Base-by-base conservation (phyloP, 92 coral and sea anemone species). In the Epizoanthus ramosus region DNA sequence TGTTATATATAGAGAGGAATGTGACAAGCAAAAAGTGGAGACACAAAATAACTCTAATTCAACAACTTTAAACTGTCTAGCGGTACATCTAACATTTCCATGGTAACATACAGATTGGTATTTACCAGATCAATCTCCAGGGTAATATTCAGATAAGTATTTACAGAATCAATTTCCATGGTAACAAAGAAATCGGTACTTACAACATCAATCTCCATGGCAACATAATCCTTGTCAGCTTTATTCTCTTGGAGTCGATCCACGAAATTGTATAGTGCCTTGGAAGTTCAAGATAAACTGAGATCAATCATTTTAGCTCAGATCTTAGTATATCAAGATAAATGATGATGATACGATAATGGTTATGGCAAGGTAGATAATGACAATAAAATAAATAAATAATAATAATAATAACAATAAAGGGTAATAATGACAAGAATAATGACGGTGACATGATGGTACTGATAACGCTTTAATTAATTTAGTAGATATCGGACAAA, bases 171-270 rank as follows among this genome's bases (percentile, higher is more conserved):
- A 63, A 0, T 10, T 18, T n/a, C 15, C 15, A 50, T 50, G 3
- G 54, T 50, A 50, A 50, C 54, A 16, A 13, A 7, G 22, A 12
- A 23, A 41, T 0, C 3, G 57, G 50, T 68, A 88, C 98, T 59
- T 92, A 94, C 98, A 91, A 89, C 89, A 68, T 92, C 99, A 76
- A 97, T 92, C 71, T 97, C 97, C 98, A 97, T 97, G 69, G 97
- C 94, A 85, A 97, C 98, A 19, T 91, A 92, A 37, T 97, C 99
- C 57, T 94, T 94, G 77, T 97, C 99, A 64, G 99, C 99, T 61
- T 97, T 97, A 71, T 68, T 89, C 61, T 94, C 97, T 66, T 92
- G 97, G 63, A 97, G 89, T 60, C 88, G 87, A 81, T 94, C 97
- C 6, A 81, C 84, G 54, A 91, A 84, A 39, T 92, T 88, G 86